These are phyloP conservation scores for Leptura quadrifasciata DNA, from an alignment of 2,888 invertebrate genomes.

Conservation along the genomic window DNA sequence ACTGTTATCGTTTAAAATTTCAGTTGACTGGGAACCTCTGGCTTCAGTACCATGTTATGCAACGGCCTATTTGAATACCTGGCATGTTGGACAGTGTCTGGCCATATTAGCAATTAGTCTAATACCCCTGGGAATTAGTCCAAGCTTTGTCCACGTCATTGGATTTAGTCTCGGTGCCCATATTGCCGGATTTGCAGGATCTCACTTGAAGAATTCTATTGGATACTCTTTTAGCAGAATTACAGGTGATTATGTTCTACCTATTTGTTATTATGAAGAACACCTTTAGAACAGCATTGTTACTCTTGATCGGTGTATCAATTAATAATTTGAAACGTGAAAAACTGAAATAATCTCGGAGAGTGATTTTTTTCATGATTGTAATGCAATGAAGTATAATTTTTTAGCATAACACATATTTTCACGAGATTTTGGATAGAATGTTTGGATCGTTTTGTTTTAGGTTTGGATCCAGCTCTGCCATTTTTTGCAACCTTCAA, in stretches of 20 bases:
- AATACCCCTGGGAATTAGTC: slow-evolving; percentile 67
- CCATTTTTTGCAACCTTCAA: slow-evolving; percentile 77
- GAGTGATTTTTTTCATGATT: too few species aligned
- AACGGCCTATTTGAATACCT: slow-evolving; percentile 77
- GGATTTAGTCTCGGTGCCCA: slow-evolving; percentile 79
- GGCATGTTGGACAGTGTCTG: slow-evolving; percentile 77
- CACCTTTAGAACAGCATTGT: neutral
- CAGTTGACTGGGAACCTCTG: slow-evolving; percentile 77
- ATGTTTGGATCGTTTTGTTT: slow-evolving; percentile 3
- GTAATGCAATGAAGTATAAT: too few species aligned
- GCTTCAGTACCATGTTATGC: slow-evolving; percentile 77
- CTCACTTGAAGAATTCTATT: slow-evolving; percentile 64
- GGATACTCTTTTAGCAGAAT: slow-evolving; percentile 69
- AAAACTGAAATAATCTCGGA: neutral
- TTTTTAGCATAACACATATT: too few species aligned
- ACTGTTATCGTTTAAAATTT: slow-evolving; percentile 55
- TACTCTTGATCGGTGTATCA: neutral
- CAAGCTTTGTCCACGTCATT: slow-evolving; percentile 74
- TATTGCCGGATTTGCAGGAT: slow-evolving; percentile 73
- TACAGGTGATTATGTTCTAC: slow-evolving; percentile 66
- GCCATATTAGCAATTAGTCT: slow-evolving; percentile 74
- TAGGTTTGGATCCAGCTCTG: slow-evolving; percentile 80
- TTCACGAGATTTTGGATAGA: too few species aligned
- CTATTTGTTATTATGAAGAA: neutral
- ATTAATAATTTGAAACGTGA: too few species aligned